Evolutionary conservation across 2,888 invertebrate genomes (phyloP).

Genomic region (Tetropium fuscum): DNA sequence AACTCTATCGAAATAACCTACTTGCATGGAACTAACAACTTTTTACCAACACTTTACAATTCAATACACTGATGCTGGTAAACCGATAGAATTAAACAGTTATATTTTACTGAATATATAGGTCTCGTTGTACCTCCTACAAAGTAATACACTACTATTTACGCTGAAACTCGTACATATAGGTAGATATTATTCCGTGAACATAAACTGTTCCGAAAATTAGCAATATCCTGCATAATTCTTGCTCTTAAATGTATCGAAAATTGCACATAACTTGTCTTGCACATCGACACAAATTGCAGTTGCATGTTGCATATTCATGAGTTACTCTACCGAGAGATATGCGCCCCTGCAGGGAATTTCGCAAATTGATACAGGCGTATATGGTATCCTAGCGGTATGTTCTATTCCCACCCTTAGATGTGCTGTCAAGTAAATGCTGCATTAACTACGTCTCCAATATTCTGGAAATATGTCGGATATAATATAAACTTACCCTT

Average conservation of each 20-base stretch:
- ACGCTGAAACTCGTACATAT: too few species aligned
- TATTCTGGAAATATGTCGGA: neutral
- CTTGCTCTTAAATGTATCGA: constrained; percentile 16
- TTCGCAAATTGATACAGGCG: constrained; percentile 14
- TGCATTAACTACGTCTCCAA: constrained; percentile 6
- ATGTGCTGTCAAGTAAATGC: constrained; percentile 7
- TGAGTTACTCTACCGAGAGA: constrained; percentile 15
- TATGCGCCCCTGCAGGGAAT: constrained; percentile 25
- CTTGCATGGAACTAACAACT: too few species aligned
- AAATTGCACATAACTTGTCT: constrained; percentile 24
- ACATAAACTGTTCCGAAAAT: constrained; percentile 10
- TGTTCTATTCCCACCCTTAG: constrained; percentile 5
- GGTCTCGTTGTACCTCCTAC: too few species aligned
- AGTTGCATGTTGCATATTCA: constrained; percentile 29
- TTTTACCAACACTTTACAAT: too few species aligned
- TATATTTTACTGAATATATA: too few species aligned
- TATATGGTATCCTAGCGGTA: constrained; percentile 2
- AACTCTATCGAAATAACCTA: too few species aligned
- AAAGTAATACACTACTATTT: too few species aligned
- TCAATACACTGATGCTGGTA: too few species aligned
- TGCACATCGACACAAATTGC: constrained; percentile 22
- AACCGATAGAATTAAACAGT: too few species aligned
- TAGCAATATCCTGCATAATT: constrained; percentile 11
- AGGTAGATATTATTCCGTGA: constrained; percentile 8
- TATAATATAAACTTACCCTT: too few species aligned